A percentile compares a stretch with the other conserved stretches of the same genome.
Conservation (phyloP, 2,888 invertebrate genomes). For the Melolontha melolontha region DNA sequence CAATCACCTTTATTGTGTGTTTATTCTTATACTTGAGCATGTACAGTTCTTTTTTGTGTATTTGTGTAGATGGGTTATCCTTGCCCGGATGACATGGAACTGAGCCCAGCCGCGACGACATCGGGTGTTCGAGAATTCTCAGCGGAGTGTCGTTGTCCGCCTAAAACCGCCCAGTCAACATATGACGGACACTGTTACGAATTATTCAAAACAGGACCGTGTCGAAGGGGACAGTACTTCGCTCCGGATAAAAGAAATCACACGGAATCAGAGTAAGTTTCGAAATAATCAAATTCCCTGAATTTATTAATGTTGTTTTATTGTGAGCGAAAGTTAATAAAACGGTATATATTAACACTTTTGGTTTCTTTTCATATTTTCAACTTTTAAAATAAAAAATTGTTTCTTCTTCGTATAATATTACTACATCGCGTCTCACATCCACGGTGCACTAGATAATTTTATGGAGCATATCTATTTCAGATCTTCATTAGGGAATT, state of each 20-base stretch:
- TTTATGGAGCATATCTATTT: no score
- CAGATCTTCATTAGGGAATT: no score
- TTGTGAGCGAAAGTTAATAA: not conserved
- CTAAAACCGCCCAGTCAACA: conserved; percentile 79
- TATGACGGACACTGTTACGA: conserved; percentile 78
- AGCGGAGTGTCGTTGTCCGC: conserved; percentile 87
- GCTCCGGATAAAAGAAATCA: conserved; percentile 71
- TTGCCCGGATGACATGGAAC: conserved; percentile 87
- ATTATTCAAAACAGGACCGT: conserved; percentile 81
- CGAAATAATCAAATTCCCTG: not conserved
- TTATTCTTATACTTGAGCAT: not conserved
- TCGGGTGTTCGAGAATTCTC: conserved; percentile 69
- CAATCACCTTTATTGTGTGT: conserved; percentile 29
- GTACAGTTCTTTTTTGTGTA: conserved; percentile 1
- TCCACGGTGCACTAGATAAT: no score
- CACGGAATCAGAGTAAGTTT: conserved; percentile 49
- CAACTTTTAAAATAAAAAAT: no score
- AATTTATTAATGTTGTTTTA: not conserved
- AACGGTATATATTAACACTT: no score
- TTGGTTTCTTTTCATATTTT: no score
- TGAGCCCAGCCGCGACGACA: conserved; percentile 72
- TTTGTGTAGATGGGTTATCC: conserved; percentile 75
- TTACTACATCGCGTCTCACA: no score
- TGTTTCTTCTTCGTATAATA: no score
- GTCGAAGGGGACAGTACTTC: conserved; percentile 79